Conservation (phyloP, 1,140 invertebrate genomes). For the Bombus breviceps region DNA sequence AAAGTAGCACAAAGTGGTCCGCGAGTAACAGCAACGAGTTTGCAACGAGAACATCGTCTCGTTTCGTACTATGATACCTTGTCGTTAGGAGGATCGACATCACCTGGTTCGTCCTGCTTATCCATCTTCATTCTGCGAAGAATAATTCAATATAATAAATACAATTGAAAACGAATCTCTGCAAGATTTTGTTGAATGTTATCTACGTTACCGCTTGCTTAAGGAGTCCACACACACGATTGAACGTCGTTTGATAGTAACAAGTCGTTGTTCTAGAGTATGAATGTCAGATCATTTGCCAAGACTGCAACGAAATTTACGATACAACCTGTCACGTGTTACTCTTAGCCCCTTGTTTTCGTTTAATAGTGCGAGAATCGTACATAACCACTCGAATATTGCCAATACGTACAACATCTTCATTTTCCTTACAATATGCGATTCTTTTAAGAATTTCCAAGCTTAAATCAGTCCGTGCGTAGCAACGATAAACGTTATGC, state of each 20-base stretch:
- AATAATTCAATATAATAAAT: no score
- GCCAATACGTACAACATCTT: background rate
- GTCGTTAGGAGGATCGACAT: background rate
- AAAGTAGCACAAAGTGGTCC: background rate
- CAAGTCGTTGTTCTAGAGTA: background rate
- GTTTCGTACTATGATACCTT: background rate
- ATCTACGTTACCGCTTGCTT: background rate
- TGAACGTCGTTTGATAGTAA: background rate
- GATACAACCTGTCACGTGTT: background rate
- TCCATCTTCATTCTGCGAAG: no score
- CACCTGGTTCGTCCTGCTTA: background rate
- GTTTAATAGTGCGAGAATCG: background rate
- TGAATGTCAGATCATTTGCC: conserved; percentile 3
- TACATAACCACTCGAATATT: background rate
- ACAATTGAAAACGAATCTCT: background rate
- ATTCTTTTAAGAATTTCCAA: background rate
- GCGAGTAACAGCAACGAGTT: conserved; percentile 1
- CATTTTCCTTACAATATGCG: background rate
- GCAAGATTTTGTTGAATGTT: background rate
- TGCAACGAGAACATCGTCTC: background rate
- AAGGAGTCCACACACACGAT: background rate
- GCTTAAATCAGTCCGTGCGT: no score
- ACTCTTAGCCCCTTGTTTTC: background rate
- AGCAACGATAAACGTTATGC: no score
- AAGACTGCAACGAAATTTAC: conserved; percentile 33